Percentiles rank a stretch among this genome's conserved stretches.
phyloP scores from a whole-genome alignment of 2,797 vertebrate species.

The Oreochromis mossambicus region DNA sequence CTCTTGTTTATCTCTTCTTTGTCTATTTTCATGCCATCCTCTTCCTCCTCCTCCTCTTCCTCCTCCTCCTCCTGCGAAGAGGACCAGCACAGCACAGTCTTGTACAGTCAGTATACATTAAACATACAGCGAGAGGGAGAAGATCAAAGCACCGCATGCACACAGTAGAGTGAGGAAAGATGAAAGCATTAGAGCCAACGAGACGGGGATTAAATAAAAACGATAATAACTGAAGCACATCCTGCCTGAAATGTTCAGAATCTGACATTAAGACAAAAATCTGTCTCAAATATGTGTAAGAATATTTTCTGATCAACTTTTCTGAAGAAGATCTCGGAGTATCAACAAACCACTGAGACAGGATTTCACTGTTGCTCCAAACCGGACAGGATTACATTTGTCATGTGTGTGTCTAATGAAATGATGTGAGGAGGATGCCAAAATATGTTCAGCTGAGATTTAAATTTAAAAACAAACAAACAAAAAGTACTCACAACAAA shows the following conservation, averaged over 20 bases:
- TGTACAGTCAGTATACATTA: slow-evolving; percentile 17
- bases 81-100: background rate
- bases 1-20: background rate
- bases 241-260: background rate
- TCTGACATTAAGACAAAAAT: background rate
- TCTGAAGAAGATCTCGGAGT: background rate
- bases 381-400: background rate
- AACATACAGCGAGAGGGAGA: slow-evolving; percentile 10
- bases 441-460: background rate
- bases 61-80: background rate
- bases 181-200: slow-evolving; percentile 4
- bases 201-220: background rate
- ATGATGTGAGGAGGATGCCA: background rate
- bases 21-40: slow-evolving; percentile 1
- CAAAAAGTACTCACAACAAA: background rate
- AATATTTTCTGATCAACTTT: background rate
- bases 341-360: background rate
- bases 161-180: slow-evolving; percentile 1
- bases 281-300: background rate
- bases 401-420: background rate
- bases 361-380: background rate
- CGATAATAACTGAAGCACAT: background rate
- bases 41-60: background rate
- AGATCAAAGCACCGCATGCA: slow-evolving; percentile 19
- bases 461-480: background rate